Base-by-base conservation (phyloP, 2,888 invertebrate genomes). In the Phaedon cochleariae region DNA sequence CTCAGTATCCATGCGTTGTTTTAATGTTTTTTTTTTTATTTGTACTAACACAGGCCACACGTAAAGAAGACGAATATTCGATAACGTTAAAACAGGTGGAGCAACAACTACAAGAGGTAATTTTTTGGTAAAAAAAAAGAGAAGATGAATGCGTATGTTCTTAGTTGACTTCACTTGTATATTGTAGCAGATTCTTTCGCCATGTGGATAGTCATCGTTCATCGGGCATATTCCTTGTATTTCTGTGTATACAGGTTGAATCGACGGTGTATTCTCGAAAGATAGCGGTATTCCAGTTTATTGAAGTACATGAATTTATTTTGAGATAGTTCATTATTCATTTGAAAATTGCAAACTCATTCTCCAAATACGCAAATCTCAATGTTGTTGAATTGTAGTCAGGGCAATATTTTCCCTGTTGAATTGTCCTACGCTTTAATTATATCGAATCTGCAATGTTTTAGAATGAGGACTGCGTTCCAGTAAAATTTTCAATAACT, bases 71-170 rank as follows among this genome's bases (percentile, higher is more conserved):
- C 86, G 91, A 93, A 77, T 95, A 92, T 87, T 93, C 95, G 85
- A 90, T 90, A 84, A 94, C 95, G 87, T 93, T 96, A 83, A 95
- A 95, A 89, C 87, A 91, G 82, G 89, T 96, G 87, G 92, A 92
- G 85, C 90, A 91, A 85, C 92, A 94, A 85, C 90, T 97, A 80
- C 94, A 93, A 91, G 96, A 97, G 96, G 96, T 97, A 93, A 91
- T 75, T 68, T 59, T 64, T 29, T 10, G 37, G 58, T 12, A 22
- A 55, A 29, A 59, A 52, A 52, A 18, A 9, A 49, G 41, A 34
- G 15, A 22, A 37, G 41, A 20, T 59, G 60, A 64, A 64, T 69
- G 62, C 59, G 57, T 59, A 64, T 66, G 60, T 60, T 54, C 55
- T 46, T 57, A 22, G 48, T 53, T 64, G 62, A 60, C 60, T 53